These are phyloP conservation scores for Psilanteris sp. DNA, from an alignment of 1,140 invertebrate species.

Conservation along the genomic window DNA sequence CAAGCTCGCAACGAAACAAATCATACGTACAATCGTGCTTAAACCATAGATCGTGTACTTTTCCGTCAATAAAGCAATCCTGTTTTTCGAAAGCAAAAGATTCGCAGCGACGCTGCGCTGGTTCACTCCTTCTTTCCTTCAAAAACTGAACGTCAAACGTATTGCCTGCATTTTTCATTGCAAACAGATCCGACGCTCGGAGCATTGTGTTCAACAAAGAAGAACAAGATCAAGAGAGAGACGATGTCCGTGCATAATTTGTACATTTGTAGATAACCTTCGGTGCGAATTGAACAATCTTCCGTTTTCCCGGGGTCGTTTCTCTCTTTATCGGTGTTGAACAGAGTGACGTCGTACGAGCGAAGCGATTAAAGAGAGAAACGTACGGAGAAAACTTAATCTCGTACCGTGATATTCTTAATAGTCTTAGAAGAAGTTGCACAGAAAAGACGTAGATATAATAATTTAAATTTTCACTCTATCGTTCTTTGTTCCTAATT, in stretches of 20 bases:
- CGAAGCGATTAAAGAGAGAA: constrained; percentile 11
- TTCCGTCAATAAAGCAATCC: too few relatives aligned
- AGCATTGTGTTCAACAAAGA: constrained; percentile 10
- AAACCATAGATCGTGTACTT: too few relatives aligned
- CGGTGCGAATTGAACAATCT: constrained; percentile 47
- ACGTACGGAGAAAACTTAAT: constrained; percentile 31
- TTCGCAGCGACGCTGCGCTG: too few relatives aligned
- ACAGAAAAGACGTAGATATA: constrained; percentile 63
- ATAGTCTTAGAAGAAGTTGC: constrained; percentile 72
- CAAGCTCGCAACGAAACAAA: too few relatives aligned
- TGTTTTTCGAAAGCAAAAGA: too few relatives aligned
- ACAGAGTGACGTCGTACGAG: not conserved
- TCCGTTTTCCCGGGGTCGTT: constrained; percentile 10
- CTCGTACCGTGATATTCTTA: constrained; percentile 72
- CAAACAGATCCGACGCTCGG: not conserved
- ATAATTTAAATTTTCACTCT: constrained; percentile 75
- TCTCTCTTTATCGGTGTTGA: constrained; percentile 13
- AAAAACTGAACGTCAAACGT: too few relatives aligned
- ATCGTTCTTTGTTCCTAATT: constrained; percentile 79
- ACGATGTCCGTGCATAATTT: constrained; percentile 65
- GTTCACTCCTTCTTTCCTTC: too few relatives aligned
- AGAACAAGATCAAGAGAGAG: constrained; percentile 49
- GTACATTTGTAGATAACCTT: constrained; percentile 74
- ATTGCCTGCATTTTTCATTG: constrained; percentile 6
- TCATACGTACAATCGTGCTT: too few relatives aligned